phyloP scores from a whole-genome alignment of 2,113 vertebrate species.

The Oncorhynchus clarkii region DNA sequence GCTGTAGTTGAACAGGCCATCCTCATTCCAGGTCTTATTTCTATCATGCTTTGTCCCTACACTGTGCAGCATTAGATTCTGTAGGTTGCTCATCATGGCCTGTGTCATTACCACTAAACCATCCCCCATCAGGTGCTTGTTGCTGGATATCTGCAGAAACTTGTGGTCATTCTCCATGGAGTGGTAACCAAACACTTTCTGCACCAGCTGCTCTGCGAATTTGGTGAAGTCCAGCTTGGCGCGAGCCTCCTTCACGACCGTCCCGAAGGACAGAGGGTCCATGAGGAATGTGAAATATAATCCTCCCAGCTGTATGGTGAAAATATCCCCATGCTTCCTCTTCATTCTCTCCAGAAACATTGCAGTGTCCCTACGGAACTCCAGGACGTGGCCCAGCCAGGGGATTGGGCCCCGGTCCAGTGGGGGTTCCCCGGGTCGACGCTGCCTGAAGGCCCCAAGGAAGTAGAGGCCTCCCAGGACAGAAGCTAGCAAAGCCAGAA shows the following conservation, averaged over 20 bases:
- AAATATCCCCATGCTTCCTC: slow-evolving; percentile 83
- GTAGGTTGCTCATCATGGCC: slow-evolving; percentile 79
- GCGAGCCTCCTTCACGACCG: slow-evolving; percentile 75
- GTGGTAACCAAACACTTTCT: slow-evolving; percentile 76
- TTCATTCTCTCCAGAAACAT: slow-evolving; percentile 82
- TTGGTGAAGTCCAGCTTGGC: slow-evolving; percentile 77
- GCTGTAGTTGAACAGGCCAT: slow-evolving; percentile 80
- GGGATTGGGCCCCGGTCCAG: slow-evolving; percentile 85
- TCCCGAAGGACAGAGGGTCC: slow-evolving; percentile 82
- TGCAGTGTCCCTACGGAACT: slow-evolving; percentile 77
- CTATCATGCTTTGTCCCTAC: slow-evolving; percentile 32
- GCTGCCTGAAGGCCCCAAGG: slow-evolving; percentile 69
- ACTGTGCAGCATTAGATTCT: slow-evolving; percentile 73
- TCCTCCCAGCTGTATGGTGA: slow-evolving; percentile 83
- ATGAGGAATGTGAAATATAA: slow-evolving; percentile 86
- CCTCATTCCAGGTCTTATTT: slow-evolving; percentile 73
- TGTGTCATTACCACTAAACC: slow-evolving; percentile 78
- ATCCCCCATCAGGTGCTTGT: slow-evolving; percentile 81
- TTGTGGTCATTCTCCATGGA: not conserved
- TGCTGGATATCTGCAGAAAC: slow-evolving; percentile 50
- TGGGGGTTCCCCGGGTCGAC: slow-evolving; percentile 77
- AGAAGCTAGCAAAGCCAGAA: slow-evolving; percentile 54
- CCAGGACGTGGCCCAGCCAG: slow-evolving; percentile 85
- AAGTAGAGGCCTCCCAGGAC: slow-evolving; percentile 71
- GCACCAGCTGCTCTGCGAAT: slow-evolving; percentile 67